phyloP scores from a whole-genome alignment of 2,888 invertebrate genomes.

The Lissonota sp. region DNA sequence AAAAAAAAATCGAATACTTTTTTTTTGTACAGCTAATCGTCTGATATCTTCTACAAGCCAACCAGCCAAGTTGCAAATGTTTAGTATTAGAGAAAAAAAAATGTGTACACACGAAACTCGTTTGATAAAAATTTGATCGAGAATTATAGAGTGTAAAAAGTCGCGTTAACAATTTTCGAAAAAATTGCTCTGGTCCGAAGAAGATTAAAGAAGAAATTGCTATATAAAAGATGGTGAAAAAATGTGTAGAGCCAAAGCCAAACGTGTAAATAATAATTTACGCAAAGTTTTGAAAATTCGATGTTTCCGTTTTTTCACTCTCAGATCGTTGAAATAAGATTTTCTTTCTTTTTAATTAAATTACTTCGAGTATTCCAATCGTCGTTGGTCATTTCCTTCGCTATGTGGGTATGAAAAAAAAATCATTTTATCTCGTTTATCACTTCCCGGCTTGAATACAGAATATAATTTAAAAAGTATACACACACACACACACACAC shows the following conservation, averaged over 20 bases:
- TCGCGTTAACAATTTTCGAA: conserved; percentile 1
- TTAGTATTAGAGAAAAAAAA: conserved; percentile 27
- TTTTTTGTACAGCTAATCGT: conserved; percentile 63
- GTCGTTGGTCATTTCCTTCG: conserved; percentile 46
- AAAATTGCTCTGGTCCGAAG: conserved; percentile 3
- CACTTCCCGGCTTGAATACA: conserved; percentile 67
- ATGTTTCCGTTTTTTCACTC: conserved; percentile 31
- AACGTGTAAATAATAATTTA: conserved; percentile 54
- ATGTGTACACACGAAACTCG: not conserved
- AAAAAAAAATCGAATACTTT: conserved; percentile 24
- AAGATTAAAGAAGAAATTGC: not conserved
- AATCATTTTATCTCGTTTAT: conserved; percentile 58
- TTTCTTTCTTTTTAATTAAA: conserved; percentile 50
- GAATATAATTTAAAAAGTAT: conserved; percentile 60
- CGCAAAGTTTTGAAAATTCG: conserved; percentile 14
- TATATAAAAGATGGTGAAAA: not conserved
- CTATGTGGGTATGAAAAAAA: conserved; percentile 56
- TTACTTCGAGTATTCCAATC: conserved; percentile 58
- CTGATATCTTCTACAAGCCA: conserved; percentile 15
- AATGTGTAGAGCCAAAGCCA: conserved; percentile 27
- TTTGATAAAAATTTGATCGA: conserved; percentile 32
- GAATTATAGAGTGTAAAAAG: conserved; percentile 8
- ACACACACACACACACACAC: not conserved
- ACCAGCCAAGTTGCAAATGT: conserved; percentile 36
- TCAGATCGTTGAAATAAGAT: conserved; percentile 27